Base-by-base conservation (phyloP, 2,888 invertebrate species). In the Acanthoscelides obtectus region DNA sequence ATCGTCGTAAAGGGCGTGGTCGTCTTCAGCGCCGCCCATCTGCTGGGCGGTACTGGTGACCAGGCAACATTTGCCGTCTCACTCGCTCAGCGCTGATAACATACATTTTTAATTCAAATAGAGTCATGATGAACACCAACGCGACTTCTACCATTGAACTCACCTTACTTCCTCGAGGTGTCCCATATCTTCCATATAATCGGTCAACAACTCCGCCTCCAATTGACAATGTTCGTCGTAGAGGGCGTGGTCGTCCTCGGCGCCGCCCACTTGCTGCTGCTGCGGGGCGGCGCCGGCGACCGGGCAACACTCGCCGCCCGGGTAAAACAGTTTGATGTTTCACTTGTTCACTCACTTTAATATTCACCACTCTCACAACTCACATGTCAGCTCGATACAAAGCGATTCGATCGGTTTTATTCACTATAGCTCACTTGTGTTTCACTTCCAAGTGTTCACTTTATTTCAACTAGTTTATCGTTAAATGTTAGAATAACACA, bases 141-240 rank as follows among this genome's bases (percentile, higher is more conserved):
- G n/a, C n/a, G n/a, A n/a, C n/a, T n/a, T n/a, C n/a, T n/a, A n/a
- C n/a, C n/a, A 69, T 17, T n/a, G 21, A 45, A 78, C 81, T 77
- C 80, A 83, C 83, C 83, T 82, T 79, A 82, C 82, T 81, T 83
- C 81, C 80, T 83, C 84, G 45, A 45, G 45, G 17, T 45, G 45
- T 1, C 45, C 45, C 45, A 45, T 45, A 12, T 45, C 45, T 45
- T 45, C 45, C 45, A 12, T 12, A 17, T 45, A 45, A 12, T 45
- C 45, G 45, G 8, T 12, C 8, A 45, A 12, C 17, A 45, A 17
- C 45, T 45, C 45, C 69, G 80, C 76, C 66, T 71, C 81, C 82
- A 71, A 81, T 79, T 70, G 81, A 79, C 79, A 17, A 45, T 45
- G 45, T 80, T 80, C 22, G 78, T 75, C 66, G 81, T 82, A 20